phyloP scores from a whole-genome alignment of 2,888 invertebrate species.

The Hetaerina titia region DNA sequence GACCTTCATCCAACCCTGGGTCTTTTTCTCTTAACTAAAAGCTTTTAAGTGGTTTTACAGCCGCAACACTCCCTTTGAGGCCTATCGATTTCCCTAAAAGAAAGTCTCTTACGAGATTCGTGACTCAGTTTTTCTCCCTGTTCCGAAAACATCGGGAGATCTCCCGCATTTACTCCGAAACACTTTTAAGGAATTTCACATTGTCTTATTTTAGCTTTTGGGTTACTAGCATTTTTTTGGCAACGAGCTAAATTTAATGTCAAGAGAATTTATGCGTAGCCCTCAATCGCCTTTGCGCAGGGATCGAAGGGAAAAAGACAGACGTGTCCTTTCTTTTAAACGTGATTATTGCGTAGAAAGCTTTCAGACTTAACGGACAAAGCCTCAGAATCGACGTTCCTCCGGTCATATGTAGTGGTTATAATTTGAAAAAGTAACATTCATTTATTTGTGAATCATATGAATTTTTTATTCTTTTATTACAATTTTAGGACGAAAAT shows the following conservation, averaged over 20 bases:
- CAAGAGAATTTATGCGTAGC: neutral
- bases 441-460: no score
- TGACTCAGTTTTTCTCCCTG: neutral
- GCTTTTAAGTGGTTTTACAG: constrained; percentile 17
- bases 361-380: no score
- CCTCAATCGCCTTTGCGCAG: neutral
- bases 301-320: neutral
- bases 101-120: neutral
- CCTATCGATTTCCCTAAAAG: neutral
- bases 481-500: no score
- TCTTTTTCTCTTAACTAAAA: neutral
- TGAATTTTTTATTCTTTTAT: no score
- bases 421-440: no score
- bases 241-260: neutral
- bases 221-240: neutral
- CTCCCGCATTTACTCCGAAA: neutral
- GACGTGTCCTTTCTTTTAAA: neutral
- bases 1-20: neutral
- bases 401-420: no score
- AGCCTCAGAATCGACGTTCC: no score
- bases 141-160: neutral
- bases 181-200: neutral
- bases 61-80: neutral
- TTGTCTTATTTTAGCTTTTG: neutral
- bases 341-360: no score